phyloP scores from a whole-genome alignment of 2,113 vertebrate species.

The Zosterops hypoxanthus region DNA sequence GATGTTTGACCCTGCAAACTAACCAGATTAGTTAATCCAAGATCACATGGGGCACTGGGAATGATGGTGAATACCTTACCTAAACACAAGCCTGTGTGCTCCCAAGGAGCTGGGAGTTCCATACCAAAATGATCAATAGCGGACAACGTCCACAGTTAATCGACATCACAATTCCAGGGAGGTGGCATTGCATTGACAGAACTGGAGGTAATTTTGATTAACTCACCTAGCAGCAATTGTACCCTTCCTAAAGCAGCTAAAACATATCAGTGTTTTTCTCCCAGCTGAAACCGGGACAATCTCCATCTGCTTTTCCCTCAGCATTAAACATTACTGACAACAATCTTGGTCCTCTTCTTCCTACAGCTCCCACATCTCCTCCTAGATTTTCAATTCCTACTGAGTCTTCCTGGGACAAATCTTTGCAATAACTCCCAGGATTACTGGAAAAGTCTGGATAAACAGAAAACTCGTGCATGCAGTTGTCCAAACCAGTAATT shows the following conservation, averaged over 20 bases:
- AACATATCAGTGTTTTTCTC: background rate
- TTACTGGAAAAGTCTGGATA: background rate
- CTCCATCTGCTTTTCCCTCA: background rate
- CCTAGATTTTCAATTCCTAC: background rate
- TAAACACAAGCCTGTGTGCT: rapidly evolving
- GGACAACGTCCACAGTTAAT: rapidly evolving
- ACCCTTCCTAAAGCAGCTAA: background rate
- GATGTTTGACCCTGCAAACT: background rate
- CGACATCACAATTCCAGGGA: background rate
- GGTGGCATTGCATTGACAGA: background rate
- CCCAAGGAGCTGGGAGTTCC: background rate
- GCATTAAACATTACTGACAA: background rate
- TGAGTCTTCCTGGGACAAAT: background rate
- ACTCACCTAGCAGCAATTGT: background rate
- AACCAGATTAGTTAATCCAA: background rate
- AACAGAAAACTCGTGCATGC: background rate
- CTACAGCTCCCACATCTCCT: background rate
- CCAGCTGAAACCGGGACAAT: background rate
- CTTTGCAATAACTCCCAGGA: background rate
- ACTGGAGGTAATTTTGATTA: background rate
- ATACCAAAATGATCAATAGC: background rate
- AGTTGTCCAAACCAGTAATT: background rate
- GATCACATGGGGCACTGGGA: background rate
- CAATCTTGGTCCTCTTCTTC: background rate
- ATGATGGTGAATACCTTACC: background rate